Evolutionary conservation across 53 echinoderm and acorn worm genomes (phyloP).

Genomic region (Mesocentrotus franciscanus): DNA sequence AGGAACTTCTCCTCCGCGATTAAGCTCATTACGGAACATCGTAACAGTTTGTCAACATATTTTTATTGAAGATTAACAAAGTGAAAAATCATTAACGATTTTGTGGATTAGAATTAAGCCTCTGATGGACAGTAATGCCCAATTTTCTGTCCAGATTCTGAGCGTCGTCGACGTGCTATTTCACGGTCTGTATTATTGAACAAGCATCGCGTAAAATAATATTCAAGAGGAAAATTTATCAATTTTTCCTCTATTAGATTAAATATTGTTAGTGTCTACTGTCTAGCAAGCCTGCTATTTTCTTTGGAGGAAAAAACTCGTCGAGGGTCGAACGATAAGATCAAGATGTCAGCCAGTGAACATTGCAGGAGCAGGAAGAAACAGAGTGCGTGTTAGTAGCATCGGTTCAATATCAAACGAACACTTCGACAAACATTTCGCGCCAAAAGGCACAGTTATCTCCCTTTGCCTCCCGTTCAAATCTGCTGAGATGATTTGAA

Average conservation of each 20-base stretch:
- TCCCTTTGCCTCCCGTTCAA: not conserved
- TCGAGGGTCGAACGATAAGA: not conserved
- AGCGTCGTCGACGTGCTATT: not conserved
- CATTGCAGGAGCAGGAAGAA: not conserved
- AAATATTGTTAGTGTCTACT: not conserved
- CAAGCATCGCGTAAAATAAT: not conserved
- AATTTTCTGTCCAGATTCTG: not conserved
- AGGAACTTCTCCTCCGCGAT: not conserved
- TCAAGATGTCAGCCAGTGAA: not conserved
- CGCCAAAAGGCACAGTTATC: slow-evolving; percentile 27
- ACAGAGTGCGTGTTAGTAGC: not conserved
- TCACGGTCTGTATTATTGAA: not conserved
- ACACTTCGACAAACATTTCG: slow-evolving; percentile 1
- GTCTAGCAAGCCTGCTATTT: not conserved
- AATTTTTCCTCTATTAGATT: not conserved
- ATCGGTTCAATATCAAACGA: not conserved
- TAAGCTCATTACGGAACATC: not conserved
- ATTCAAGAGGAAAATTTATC: not conserved
- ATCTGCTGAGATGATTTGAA: slow-evolving; percentile 15
- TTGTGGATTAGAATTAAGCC: not conserved
- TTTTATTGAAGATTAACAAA: not conserved
- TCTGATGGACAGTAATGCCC: not conserved
- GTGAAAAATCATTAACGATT: not conserved
- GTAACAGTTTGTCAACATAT: not conserved
- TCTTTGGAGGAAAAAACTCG: not conserved